These are phyloP conservation scores for Passer montanus DNA, from an alignment of 2,113 vertebrate genomes.

Conservation along the genomic window DNA sequence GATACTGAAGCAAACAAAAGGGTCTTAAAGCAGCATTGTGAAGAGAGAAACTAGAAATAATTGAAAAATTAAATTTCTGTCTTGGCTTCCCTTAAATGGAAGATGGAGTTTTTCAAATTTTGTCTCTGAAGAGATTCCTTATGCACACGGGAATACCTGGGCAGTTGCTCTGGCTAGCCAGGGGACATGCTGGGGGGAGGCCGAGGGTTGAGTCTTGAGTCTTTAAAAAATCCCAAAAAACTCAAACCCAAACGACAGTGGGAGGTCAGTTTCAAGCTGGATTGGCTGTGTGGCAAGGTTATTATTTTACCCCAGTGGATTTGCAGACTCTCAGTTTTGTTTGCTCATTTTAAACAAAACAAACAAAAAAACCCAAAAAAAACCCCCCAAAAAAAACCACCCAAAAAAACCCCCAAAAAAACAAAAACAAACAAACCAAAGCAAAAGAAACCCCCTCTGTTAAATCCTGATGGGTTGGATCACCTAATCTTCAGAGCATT, in stretches of 20 bases:
- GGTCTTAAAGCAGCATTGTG: background rate
- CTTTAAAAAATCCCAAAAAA: background rate
- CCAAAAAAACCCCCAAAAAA: too few relatives aligned
- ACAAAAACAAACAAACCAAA: background rate
- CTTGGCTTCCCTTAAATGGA: background rate
- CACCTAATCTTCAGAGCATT: background rate
- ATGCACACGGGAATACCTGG: background rate
- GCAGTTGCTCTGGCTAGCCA: background rate
- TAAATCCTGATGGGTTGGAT: background rate
- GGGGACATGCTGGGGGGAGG: background rate
- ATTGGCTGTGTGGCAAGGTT: background rate
- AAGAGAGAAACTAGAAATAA: background rate
- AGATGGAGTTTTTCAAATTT: background rate
- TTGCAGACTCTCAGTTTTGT: background rate
- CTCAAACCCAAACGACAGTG: background rate
- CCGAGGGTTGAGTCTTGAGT: fast-evolving
- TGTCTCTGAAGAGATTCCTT: background rate
- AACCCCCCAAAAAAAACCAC: too few relatives aligned
- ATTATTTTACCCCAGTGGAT: background rate
- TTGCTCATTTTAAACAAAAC: background rate
- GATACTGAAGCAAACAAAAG: background rate
- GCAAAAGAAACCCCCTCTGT: too few relatives aligned
- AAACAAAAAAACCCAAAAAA: too few relatives aligned
- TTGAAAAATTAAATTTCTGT: background rate
- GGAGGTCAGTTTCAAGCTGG: background rate